These are phyloP conservation scores for Hepsetus odoe DNA, from an alignment of 2,113 vertebrate species.

Conservation along the genomic window DNA sequence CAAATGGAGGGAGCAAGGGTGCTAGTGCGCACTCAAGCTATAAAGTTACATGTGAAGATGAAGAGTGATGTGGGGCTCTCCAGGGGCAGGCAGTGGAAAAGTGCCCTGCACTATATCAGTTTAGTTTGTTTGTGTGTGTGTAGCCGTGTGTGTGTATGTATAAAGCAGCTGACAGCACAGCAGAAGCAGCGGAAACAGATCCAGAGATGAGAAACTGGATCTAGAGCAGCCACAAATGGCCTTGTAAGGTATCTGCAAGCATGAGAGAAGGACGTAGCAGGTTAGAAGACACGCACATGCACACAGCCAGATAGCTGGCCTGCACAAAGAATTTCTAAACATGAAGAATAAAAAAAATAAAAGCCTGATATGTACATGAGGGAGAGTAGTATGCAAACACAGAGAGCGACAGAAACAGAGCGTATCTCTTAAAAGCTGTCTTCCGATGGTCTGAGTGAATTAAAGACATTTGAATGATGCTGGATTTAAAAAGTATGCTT, in stretches of 20 bases:
- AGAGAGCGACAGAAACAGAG: background rate
- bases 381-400: background rate
- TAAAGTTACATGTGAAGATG: background rate
- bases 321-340: conserved; percentile 18
- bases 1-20: background rate
- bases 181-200: conserved; percentile 41
- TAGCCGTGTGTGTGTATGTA: conserved; percentile 2
- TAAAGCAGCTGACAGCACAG: conserved; percentile 27
- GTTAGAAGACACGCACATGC: background rate
- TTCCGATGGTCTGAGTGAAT: background rate
- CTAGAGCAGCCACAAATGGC: conserved; percentile 47
- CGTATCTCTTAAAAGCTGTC: background rate
- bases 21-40: background rate
- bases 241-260: conserved; percentile 55
- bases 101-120: conserved; percentile 50
- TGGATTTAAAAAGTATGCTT: conserved; percentile 12
- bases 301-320: background rate
- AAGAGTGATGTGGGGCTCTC: background rate
- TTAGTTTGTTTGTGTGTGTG: conserved; percentile 30
- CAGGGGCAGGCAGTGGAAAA: conserved; percentile 13
- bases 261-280: background rate
- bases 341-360: conserved; percentile 25
- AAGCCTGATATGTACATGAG: background rate
- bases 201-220: conserved; percentile 48
- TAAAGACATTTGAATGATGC: conserved; percentile 5